Evolutionary conservation across 2,888 invertebrate genomes (phyloP), one percentile per base, ranked within the genome.

Genomic region (Cyclophora albipunctata): DNA sequence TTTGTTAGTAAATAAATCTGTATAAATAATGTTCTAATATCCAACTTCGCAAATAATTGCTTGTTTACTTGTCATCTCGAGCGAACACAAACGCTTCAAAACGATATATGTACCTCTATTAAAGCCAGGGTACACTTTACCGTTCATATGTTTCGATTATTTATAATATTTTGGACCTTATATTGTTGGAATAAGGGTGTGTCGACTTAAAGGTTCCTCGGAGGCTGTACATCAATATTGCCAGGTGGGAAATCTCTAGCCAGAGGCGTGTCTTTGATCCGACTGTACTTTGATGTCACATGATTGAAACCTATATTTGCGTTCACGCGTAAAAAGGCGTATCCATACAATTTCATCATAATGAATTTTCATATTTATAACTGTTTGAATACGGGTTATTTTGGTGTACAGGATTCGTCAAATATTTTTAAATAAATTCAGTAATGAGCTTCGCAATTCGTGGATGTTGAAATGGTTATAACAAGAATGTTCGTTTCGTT

Each of bases 371-470:
- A 20, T 20, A 20, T 20, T 20, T 20, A 20, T 20, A 20, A 20
- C 20, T 2, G 20, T 1, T 20, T 20, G 20, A 20, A 20, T 20
- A 53, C 34, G 42, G 55, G 55, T 5, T 35, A 5, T 50, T 54
- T 62, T 1, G n/a, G 6, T 3, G 35, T 20, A 4, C 5, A 33
- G 6, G 34, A 40, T 20, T 20, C 20, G 20, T 20, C 20, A 50
- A 54, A 59, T 67, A 63, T 68, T 64, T 63, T 64, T 62, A 64
- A 64, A 65, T 65, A 65, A 69, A 73, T 73, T 75, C 54, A 51
- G 63, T 74, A 71, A 76, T 76, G 75, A 76, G 76, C 73, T 69
- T 51, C 68, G 75, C 71, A 74, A 74, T 63, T 65, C 59, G 59
- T 54, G 60, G 53, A 67, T 64, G 72, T 67, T 66, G 60, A 71